Evolutionary conservation across 2,797 vertebrate species (phyloP).

Genomic region (Silurus lanzhouensis): DNA sequence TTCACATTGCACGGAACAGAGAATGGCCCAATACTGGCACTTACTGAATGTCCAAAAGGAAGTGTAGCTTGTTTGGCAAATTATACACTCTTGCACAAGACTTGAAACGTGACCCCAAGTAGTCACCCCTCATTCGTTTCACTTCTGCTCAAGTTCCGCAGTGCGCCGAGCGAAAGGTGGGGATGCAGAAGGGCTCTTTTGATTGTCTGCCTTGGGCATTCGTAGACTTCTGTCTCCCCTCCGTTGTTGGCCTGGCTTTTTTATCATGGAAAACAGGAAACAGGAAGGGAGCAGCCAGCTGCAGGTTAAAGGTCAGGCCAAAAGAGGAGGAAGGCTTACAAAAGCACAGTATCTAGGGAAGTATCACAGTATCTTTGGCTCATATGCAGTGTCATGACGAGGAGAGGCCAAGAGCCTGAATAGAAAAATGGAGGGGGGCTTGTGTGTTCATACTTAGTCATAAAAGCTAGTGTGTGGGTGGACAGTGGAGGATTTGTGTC

Average conservation of each 20-base stretch:
- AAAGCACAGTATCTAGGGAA: constrained; percentile 62
- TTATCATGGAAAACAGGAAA: constrained; percentile 79
- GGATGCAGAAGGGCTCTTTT: constrained; percentile 35
- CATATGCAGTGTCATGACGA: constrained; percentile 49
- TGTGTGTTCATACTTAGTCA: constrained; percentile 21
- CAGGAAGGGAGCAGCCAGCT: constrained; percentile 77
- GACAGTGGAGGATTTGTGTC: neutral
- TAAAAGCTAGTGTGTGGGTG: constrained; percentile 8
- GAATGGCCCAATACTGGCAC: constrained; percentile 11
- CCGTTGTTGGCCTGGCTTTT: constrained; percentile 52
- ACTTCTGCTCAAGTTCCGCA: neutral
- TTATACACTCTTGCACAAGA: constrained; percentile 25
- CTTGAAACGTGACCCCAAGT: neutral
- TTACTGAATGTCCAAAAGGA: constrained; percentile 26
- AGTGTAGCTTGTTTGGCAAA: constrained; percentile 30
- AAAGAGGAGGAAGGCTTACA: constrained; percentile 62
- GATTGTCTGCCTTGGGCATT: constrained; percentile 36
- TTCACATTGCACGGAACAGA: neutral
- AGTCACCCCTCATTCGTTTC: neutral
- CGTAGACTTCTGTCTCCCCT: constrained; percentile 5
- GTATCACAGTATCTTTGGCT: constrained; percentile 37
- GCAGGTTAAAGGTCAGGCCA: constrained; percentile 72
- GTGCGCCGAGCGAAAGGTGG: constrained; percentile 12
- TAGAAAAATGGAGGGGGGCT: constrained; percentile 20
- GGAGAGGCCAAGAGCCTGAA: constrained; percentile 31